Conservation (phyloP, 2,888 invertebrate genomes). For the Apotomis betuletana region DNA sequence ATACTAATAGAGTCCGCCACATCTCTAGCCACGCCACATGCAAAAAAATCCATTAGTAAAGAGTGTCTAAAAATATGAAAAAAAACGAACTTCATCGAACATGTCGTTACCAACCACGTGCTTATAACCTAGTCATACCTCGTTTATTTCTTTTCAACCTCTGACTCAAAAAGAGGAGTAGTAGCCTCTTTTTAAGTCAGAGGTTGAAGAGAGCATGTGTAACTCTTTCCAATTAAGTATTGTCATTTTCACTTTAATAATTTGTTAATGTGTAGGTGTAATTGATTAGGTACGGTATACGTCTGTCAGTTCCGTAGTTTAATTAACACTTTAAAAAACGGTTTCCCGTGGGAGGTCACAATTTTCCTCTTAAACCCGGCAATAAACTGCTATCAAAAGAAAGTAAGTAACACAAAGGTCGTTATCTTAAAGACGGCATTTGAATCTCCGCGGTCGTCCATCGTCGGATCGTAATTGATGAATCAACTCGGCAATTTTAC, state of each 20-base stretch:
- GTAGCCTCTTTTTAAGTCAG: too few relatives aligned
- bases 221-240: neutral
- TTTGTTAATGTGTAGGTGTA: constrained; percentile 7
- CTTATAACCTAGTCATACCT: too few relatives aligned
- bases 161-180: too few relatives aligned
- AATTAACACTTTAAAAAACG: constrained; percentile 16
- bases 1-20: too few relatives aligned
- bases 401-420: constrained; percentile 34
- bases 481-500: constrained; percentile 53
- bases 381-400: constrained; percentile 38
- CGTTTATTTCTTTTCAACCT: too few relatives aligned
- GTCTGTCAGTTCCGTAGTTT: neutral
- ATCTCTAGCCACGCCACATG: too few relatives aligned
- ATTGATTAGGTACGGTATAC: constrained; percentile 6
- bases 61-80: too few relatives aligned
- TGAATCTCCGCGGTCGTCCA: constrained; percentile 44
- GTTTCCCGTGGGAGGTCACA: constrained; percentile 20
- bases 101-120: too few relatives aligned
- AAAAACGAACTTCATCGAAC: too few relatives aligned
- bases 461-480: constrained; percentile 55
- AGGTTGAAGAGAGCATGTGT: too few relatives aligned
- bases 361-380: constrained; percentile 22
- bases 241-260: neutral
- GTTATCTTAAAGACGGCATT: constrained; percentile 40
- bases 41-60: too few relatives aligned